Conservation (phyloP, 2,113 vertebrate genomes). For the Nothocercus nigrocapillus region DNA sequence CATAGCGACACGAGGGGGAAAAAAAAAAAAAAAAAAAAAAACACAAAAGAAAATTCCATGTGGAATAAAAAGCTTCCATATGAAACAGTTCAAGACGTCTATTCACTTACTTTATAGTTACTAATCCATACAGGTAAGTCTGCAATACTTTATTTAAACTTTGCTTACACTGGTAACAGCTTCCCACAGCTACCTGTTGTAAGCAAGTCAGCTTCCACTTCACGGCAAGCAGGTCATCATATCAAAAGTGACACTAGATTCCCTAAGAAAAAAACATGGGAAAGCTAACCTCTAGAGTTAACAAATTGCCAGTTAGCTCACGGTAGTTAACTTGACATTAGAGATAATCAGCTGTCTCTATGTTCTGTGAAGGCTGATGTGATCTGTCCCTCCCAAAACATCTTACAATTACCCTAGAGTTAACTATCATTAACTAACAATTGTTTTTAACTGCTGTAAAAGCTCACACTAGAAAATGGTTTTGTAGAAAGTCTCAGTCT, state of each 20-base stretch:
- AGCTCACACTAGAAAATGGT: not conserved
- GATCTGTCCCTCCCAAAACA: not conserved
- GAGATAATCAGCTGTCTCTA: not conserved
- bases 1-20: not conserved
- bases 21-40: not conserved
- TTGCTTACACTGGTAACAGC: not conserved
- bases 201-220: not conserved
- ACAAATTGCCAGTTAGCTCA: not conserved
- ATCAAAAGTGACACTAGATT: not conserved
- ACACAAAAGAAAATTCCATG: not conserved
- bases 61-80: not conserved
- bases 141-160: conserved; percentile 25
- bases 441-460: not conserved
- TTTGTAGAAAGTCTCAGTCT: not conserved
- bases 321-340: not conserved
- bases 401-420: not conserved
- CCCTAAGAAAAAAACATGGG: not conserved
- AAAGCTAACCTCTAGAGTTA: not conserved
- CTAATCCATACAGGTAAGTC: not conserved
- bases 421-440: not conserved
- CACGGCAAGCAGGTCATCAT: not conserved
- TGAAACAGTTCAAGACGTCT: no score
- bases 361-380: not conserved
- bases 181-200: not conserved
- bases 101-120: not conserved